Evolutionary conservation across 2,888 invertebrate species (phyloP), one percentile per base, ranked within the genome.

Genomic region (Eristalis intricaria): DNA sequence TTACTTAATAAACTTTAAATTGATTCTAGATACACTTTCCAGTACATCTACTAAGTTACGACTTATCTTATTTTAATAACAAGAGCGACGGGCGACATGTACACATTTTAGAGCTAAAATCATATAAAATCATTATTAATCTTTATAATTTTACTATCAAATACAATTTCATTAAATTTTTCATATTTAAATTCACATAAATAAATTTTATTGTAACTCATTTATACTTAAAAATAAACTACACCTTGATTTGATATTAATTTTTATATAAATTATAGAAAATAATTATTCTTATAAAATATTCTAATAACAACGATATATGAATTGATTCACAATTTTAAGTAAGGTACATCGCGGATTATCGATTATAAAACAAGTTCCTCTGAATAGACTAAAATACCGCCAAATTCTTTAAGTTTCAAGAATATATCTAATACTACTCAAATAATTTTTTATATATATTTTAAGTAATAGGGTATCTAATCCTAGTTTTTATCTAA

Each of bases 71-170:
- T 93, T 90, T 95, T 94, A 93, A 91, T 90, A 94, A 94, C 94
- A 95, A 95, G 95, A 96, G 95, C 94, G 96, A 96, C 96, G 96
- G 96, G 96, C 96, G 95, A 96, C 96, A 94, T 96, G 96, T 96
- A 94, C 95, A 95, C 95, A 95, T 94, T 94, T 94, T 94, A 95
- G 94, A 93, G 94, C 94, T 93, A 92, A 90, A 94, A 94, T 95
- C 95, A 95, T 94, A 93, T n/a, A n/a, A n/a, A n/a, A n/a, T n/a
- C n/a, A n/a, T 93, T 93, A 94, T 90, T 91, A 91, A 93, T 91
- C 90, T 91, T 87, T 90, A 91, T 90, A 91, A 94, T 94, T 94
- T 95, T 95, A 95, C 95, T 94, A 93, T 94, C 94, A 95, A n/a
- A 95, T 95, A 95, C 95, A 94, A 91, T 91, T 95, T 95, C 90